Conservation (phyloP, 2,797 vertebrate genomes). For the Luscinia luscinia region DNA sequence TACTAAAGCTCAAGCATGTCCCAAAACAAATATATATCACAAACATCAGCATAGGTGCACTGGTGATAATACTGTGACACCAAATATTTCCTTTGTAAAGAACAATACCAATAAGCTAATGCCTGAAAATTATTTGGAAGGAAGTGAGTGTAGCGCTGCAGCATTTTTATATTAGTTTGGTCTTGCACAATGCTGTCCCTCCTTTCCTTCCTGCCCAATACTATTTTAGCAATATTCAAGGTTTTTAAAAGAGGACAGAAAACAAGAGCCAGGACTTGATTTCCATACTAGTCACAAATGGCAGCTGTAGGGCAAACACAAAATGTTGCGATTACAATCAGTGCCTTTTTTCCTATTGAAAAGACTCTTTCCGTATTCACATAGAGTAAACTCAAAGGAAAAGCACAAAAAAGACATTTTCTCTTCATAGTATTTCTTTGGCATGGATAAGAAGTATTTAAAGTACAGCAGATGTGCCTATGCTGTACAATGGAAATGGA, state of each 20-base stretch:
- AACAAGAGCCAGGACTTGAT: slow-evolving; percentile 4
- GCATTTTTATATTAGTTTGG: neutral
- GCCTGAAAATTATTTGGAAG: neutral
- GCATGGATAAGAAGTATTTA: slow-evolving; percentile 32
- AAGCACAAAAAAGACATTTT: slow-evolving; percentile 35
- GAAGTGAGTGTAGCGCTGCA: neutral
- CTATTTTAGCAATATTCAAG: slow-evolving; percentile 15
- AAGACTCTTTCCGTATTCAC: neutral
- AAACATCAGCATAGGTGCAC: neutral
- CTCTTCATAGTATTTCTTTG: slow-evolving; percentile 18
- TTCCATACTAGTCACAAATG: slow-evolving; percentile 8
- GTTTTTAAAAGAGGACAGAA: slow-evolving; percentile 24
- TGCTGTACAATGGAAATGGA: neutral
- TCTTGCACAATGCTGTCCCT: neutral
- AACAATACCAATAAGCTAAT: neutral
- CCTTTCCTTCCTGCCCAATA: slow-evolving; percentile 21
- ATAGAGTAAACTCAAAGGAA: slow-evolving; percentile 44
- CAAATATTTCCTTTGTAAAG: neutral
- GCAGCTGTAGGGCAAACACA: slow-evolving; percentile 10
- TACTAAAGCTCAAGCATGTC: neutral
- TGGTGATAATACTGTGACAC: neutral
- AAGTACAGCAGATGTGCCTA: slow-evolving; percentile 43
- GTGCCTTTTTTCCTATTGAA: slow-evolving; percentile 40
- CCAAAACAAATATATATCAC: neutral
- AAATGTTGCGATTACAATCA: slow-evolving; percentile 23